phyloP scores from a whole-genome alignment of 2,113 vertebrate species.

The Origma solitaria region DNA sequence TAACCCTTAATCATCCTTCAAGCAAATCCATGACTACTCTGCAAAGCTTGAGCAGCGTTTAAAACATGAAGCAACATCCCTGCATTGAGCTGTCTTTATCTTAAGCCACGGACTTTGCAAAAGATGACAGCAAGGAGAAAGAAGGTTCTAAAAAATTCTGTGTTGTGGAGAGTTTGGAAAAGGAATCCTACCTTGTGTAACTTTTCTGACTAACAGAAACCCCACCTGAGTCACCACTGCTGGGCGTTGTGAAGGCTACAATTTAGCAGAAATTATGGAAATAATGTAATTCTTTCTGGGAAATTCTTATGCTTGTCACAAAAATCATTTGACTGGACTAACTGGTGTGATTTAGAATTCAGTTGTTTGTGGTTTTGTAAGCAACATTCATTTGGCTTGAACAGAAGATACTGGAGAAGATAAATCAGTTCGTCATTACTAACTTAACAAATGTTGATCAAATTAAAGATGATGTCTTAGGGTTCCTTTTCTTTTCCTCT shows the following conservation, averaged over 20 bases:
- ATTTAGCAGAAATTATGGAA: background rate
- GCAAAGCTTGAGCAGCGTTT: background rate
- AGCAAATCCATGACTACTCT: background rate
- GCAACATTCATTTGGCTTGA: background rate
- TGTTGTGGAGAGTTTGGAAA: background rate
- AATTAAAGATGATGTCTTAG: slow-evolving; percentile 14
- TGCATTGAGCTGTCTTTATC: background rate
- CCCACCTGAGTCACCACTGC: background rate
- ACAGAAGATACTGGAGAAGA: background rate
- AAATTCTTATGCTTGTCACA: background rate
- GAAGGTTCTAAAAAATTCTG: background rate
- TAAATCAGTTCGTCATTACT: background rate
- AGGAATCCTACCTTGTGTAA: background rate
- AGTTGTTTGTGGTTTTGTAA: background rate
- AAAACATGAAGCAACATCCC: background rate
- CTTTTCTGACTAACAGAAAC: background rate
- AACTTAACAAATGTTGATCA: background rate
- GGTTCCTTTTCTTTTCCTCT: background rate
- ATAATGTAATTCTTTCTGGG: background rate
- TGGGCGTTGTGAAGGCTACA: background rate
- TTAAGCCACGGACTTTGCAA: background rate
- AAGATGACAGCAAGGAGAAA: background rate
- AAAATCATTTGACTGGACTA: background rate
- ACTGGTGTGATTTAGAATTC: background rate
- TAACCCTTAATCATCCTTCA: background rate